phyloP scores from a whole-genome alignment of 2,888 invertebrate species.

The Cinara cedri region DNA sequence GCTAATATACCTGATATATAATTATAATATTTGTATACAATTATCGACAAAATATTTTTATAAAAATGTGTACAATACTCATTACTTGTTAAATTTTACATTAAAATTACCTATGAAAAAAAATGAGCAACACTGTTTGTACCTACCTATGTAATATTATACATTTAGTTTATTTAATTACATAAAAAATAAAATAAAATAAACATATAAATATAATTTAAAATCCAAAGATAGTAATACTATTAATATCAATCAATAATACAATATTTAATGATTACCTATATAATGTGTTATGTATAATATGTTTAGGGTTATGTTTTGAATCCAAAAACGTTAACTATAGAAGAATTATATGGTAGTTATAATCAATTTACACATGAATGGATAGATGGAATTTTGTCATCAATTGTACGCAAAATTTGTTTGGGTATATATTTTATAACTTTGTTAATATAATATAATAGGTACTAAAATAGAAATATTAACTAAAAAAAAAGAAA shows the following conservation, averaged over 20 bases:
- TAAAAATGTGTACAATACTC: too few relatives aligned
- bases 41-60: too few relatives aligned
- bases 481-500: too few relatives aligned
- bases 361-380: constrained; percentile 88
- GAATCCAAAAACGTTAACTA: constrained; percentile 85
- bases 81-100: too few relatives aligned
- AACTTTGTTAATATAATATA: neutral
- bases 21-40: too few relatives aligned
- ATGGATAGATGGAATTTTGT: constrained; percentile 85
- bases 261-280: neutral
- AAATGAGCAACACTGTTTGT: too few relatives aligned
- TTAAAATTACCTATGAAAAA: too few relatives aligned
- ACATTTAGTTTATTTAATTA: neutral
- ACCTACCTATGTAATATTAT: too few relatives aligned
- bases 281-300: neutral
- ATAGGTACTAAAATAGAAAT: too few relatives aligned
- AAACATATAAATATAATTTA: neutral
- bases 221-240: neutral
- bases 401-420: constrained; percentile 77
- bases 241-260: neutral
- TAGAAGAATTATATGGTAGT: constrained; percentile 89
- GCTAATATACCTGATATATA: too few relatives aligned
- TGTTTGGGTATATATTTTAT: constrained; percentile 64
- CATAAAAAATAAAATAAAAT: neutral
- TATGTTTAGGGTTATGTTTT: constrained; percentile 64